A percentile compares a stretch with the other conserved stretches of the same genome.
These are phyloP conservation scores for Crotophaga sulcirostris DNA, from an alignment of 2,113 vertebrate species.

Conservation along the genomic window DNA sequence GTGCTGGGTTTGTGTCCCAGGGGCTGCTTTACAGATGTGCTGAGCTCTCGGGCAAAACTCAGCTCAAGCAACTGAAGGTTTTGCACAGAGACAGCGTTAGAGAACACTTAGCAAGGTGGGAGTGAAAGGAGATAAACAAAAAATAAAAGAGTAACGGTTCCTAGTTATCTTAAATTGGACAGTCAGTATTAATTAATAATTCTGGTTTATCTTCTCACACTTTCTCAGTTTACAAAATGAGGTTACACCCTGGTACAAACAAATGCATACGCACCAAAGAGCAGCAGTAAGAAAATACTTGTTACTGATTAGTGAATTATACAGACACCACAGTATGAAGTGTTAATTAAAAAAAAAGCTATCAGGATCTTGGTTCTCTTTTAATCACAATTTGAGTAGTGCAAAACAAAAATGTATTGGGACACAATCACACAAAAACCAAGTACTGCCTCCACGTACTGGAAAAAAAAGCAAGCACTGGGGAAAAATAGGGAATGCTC, in stretches of 20 bases:
- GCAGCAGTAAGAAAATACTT: neutral
- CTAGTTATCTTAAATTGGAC: neutral
- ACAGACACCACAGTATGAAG: neutral
- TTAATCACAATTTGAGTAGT: neutral
- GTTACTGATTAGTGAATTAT: neutral
- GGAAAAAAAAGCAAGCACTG: neutral
- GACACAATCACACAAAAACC: neutral
- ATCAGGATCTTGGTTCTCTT: neutral
- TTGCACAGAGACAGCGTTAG: neutral
- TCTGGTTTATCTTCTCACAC: neutral
- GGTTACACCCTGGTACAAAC: neutral
- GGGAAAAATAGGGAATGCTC: neutral
- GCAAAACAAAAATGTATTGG: neutral
- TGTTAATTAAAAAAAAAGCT: neutral
- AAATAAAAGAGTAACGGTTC: neutral
- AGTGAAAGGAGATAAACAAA: neutral
- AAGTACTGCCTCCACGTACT: neutral
- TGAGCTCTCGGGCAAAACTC: neutral
- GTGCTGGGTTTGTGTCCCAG: neutral
- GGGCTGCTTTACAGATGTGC: neutral
- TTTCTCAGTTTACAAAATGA: neutral
- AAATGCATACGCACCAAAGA: neutral
- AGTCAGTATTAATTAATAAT: neutral
- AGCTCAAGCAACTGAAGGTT: neutral
- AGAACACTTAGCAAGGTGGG: fast-evolving